Evolutionary conservation across 1,140 invertebrate species (phyloP).

Genomic region (Manduca sexta): DNA sequence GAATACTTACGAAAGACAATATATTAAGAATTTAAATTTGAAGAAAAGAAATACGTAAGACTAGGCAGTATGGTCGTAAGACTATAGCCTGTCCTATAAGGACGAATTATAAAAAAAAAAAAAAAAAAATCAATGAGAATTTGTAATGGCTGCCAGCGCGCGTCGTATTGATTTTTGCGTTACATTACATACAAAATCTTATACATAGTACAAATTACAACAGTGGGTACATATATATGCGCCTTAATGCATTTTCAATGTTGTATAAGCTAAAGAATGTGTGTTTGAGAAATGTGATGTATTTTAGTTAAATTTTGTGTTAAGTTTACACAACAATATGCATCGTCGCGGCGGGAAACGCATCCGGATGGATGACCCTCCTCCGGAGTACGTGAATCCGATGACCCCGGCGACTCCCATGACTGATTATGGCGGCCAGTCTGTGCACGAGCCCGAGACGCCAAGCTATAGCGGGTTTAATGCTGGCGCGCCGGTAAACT

Average conservation of each 20-base stretch:
- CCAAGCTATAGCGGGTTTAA: slow-evolving; percentile 57
- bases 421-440: slow-evolving; percentile 65
- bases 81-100: too few species aligned
- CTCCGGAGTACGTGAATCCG: slow-evolving; percentile 87
- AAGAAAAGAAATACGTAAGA: too few species aligned
- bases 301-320: not conserved
- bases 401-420: slow-evolving; percentile 80
- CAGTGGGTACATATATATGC: too few species aligned
- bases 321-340: slow-evolving; percentile 71
- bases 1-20: too few species aligned
- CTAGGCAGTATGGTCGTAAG: too few species aligned
- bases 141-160: slow-evolving; percentile 9
- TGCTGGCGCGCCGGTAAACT: slow-evolving; percentile 41
- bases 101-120: too few species aligned
- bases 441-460: slow-evolving; percentile 61
- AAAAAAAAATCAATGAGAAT: not conserved
- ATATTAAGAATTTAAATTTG: too few species aligned
- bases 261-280: too few species aligned
- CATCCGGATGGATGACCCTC: slow-evolving; percentile 93
- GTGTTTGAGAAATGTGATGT: not conserved
- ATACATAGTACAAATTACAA: too few species aligned
- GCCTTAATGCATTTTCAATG: too few species aligned
- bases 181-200: too few species aligned
- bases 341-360: slow-evolving; percentile 88
- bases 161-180: not conserved